These are phyloP conservation scores for Pao palembangensis DNA, from an alignment of 2,113 vertebrate genomes.

Conservation along the genomic window DNA sequence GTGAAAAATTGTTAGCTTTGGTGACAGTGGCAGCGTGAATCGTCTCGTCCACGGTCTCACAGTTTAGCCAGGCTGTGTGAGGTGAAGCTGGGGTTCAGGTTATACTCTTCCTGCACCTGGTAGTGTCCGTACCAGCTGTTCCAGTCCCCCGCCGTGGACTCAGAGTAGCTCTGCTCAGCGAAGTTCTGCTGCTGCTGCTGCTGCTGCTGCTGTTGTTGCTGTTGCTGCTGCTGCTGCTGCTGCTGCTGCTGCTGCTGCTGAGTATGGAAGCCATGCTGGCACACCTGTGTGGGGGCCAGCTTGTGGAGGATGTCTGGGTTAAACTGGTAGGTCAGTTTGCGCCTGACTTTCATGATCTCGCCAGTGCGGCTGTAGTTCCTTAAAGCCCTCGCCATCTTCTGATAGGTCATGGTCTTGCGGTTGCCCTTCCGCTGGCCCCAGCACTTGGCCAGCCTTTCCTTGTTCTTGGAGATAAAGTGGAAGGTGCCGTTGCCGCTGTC, in stretches of 20 bases:
- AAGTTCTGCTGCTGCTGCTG: slow-evolving; percentile 34
- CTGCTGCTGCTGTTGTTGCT: slow-evolving; percentile 32
- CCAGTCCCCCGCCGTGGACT: slow-evolving; percentile 67
- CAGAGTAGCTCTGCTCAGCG: slow-evolving; percentile 72
- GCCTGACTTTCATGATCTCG: slow-evolving; percentile 90
- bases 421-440: slow-evolving; percentile 97
- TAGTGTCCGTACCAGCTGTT: slow-evolving; percentile 79
- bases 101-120: slow-evolving; percentile 72
- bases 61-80: slow-evolving; percentile 47
- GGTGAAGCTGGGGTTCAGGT: slow-evolving; percentile 59
- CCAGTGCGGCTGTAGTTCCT: slow-evolving; percentile 95
- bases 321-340: slow-evolving; percentile 96
- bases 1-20: too few relatives aligned
- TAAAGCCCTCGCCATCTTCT: slow-evolving; percentile 96
- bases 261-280: slow-evolving; percentile 68
- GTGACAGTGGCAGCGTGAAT: not conserved
- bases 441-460: slow-evolving; percentile 91
- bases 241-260: slow-evolving; percentile 8
- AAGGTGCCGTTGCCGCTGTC: slow-evolving; percentile 86
- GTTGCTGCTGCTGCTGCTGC: too few relatives aligned
- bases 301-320: slow-evolving; percentile 85
- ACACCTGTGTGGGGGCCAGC: slow-evolving; percentile 70
- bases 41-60: slow-evolving; percentile 4
- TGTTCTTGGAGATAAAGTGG: slow-evolving; percentile 97
- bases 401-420: slow-evolving; percentile 96